Evolutionary conservation across 2,888 invertebrate genomes (phyloP).

Genomic region (Alloplasta piceator): DNA sequence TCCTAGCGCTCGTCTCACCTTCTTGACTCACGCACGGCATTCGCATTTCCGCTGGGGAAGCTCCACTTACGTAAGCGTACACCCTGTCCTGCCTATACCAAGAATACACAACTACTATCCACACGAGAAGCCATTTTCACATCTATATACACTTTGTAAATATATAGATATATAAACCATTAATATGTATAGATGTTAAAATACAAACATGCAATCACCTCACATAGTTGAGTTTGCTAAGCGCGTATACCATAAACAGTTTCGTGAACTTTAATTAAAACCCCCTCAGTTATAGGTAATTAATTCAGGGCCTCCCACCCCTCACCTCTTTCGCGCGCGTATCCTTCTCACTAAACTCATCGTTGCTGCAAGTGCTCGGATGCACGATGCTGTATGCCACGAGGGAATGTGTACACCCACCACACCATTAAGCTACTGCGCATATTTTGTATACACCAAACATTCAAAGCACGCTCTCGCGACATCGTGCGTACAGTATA

Average conservation of each 20-base stretch:
- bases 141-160: slow-evolving; percentile 7
- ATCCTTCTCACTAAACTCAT: slow-evolving; percentile 46
- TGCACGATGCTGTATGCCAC: slow-evolving; percentile 31
- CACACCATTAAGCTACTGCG: background rate
- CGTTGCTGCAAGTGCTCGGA: slow-evolving; percentile 39
- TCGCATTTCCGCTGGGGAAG: slow-evolving; percentile 28
- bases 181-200: slow-evolving; percentile 52
- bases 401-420: background rate
- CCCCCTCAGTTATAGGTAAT: slow-evolving; percentile 72
- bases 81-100: background rate
- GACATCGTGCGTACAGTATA: background rate
- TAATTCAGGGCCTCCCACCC: slow-evolving; percentile 66
- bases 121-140: slow-evolving; percentile 10
- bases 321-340: slow-evolving; percentile 13
- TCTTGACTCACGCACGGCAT: slow-evolving; percentile 34
- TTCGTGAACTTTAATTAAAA: slow-evolving; percentile 74
- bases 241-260: slow-evolving; percentile 69
- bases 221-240: slow-evolving; percentile 45
- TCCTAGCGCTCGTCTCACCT: slow-evolving; percentile 22
- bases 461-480: slow-evolving; percentile 39
- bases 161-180: background rate
- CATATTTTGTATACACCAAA: slow-evolving; percentile 37
- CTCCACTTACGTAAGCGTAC: slow-evolving; percentile 23
- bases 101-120: background rate
- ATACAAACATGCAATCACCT: slow-evolving; percentile 47